Percentiles rank a stretch among this genome's conserved stretches.
Evolutionary conservation across 2,797 vertebrate genomes (phyloP).

Genomic region (Dallia pectoralis): DNA sequence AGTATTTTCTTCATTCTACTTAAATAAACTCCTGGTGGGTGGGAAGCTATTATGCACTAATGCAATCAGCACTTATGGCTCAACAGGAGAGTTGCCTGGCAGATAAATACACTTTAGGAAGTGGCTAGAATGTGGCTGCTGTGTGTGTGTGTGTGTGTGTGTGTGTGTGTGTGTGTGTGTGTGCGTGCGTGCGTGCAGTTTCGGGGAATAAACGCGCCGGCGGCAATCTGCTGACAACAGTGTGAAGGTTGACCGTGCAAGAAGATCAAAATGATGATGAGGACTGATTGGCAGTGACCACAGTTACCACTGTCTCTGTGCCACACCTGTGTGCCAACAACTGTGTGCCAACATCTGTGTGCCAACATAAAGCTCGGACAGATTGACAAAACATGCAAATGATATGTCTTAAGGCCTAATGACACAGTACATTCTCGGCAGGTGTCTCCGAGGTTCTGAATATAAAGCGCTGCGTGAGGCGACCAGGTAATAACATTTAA

Average conservation of each 20-base stretch:
- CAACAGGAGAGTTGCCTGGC: constrained; percentile 51
- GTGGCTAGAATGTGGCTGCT: constrained; percentile 40
- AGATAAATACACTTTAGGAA: constrained; percentile 59
- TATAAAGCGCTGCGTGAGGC: background rate
- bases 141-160: background rate
- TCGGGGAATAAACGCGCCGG: constrained; percentile 36
- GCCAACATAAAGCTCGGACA: background rate
- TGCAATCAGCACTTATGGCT: constrained; percentile 55
- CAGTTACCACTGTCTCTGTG: background rate
- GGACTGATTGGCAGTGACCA: background rate
- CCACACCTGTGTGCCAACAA: background rate
- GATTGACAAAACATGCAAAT: background rate
- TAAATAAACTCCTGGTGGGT: constrained; percentile 52
- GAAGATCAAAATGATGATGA: constrained; percentile 25
- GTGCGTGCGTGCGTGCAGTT: constrained; percentile 6
- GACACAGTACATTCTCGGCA: background rate
- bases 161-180: background rate
- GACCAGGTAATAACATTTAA: background rate
- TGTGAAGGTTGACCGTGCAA: constrained; percentile 32
- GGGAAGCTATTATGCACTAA: constrained; percentile 57
- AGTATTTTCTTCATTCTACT: constrained; percentile 20
- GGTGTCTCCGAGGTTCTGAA: background rate
- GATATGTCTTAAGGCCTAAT: background rate
- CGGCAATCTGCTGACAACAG: constrained; percentile 59
- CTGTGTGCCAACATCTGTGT: background rate